phyloP scores from a whole-genome alignment of 2,888 invertebrate genomes.

The Orgyia antiqua region DNA sequence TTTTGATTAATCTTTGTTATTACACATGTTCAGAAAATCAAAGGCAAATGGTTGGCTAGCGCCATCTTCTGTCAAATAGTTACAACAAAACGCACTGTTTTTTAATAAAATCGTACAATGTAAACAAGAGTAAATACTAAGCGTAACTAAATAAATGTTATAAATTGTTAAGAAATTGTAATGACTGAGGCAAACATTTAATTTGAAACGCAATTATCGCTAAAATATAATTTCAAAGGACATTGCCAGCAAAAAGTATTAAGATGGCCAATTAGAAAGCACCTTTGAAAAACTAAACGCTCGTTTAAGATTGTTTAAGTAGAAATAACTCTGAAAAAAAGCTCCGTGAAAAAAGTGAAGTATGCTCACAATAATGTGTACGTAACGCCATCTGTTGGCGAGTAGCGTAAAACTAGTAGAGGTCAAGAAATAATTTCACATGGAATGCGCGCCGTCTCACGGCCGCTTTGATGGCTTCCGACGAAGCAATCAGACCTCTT shows the following conservation, averaged over 20 bases:
- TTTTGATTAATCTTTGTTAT: too few species aligned
- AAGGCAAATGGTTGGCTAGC: too few species aligned
- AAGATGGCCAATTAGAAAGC: constrained; percentile 67
- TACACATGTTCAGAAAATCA: too few species aligned
- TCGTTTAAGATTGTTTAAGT: constrained; percentile 69
- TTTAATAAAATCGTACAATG: neutral
- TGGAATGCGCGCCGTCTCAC: constrained; percentile 63
- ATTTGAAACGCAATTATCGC: constrained; percentile 65
- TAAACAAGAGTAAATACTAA: constrained; percentile 8
- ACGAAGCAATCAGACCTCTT: constrained; percentile 75
- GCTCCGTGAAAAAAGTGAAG: constrained; percentile 43
- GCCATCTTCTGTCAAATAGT: constrained; percentile 20
- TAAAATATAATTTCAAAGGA: constrained; percentile 65
- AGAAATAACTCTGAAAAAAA: constrained; percentile 64
- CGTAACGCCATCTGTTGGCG: constrained; percentile 71
- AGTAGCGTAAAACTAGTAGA: constrained; percentile 58
- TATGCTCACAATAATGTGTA: constrained; percentile 59
- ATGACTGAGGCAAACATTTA: constrained; percentile 50
- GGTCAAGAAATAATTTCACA: constrained; percentile 63
- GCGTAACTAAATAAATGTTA: constrained; percentile 34
- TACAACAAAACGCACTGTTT: constrained; percentile 2
- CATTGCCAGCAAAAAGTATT: constrained; percentile 54
- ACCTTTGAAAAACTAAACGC: constrained; percentile 72
- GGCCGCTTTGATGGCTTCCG: constrained; percentile 73
- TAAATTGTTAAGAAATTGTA: constrained; percentile 55